These are phyloP conservation scores for Lithobates sylvaticus DNA, from an alignment of 2,797 vertebrate genomes.

Conservation along the genomic window DNA sequence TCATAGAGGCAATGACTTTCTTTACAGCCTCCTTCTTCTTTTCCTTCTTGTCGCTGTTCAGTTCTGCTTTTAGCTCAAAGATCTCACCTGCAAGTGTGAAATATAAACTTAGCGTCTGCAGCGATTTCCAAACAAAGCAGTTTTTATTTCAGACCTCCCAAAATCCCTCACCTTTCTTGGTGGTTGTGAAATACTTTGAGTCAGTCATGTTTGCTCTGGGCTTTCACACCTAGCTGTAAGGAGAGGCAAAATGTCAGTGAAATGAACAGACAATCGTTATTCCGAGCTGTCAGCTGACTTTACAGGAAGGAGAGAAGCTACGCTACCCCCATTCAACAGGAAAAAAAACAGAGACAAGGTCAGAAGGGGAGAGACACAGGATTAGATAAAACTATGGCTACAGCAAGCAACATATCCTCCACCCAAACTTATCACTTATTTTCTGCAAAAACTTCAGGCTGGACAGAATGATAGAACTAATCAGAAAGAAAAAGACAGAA, in stretches of 20 bases:
- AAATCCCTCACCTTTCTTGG: constrained; percentile 90
- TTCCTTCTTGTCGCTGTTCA: constrained; percentile 99
- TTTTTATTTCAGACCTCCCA: neutral
- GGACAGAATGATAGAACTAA: too few species aligned
- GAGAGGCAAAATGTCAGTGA: constrained; percentile 1
- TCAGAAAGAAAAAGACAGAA: neutral
- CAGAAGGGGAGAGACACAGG: constrained; percentile 31
- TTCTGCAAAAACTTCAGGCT: neutral
- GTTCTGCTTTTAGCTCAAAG: constrained; percentile 96
- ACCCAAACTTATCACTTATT: neutral
- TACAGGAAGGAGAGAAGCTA: constrained; percentile 27
- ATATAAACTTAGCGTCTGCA: constrained; percentile 14
- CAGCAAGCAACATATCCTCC: neutral
- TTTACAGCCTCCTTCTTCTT: constrained; percentile 99
- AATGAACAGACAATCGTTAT: neutral
- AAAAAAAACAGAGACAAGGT: constrained; percentile 40
- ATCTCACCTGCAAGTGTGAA: constrained; percentile 86
- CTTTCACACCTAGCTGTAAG: constrained; percentile 73
- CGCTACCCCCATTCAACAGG: constrained; percentile 49
- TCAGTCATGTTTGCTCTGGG: constrained; percentile 94
- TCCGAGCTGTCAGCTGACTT: accelerated
- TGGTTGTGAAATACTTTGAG: constrained; percentile 98
- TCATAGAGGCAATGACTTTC: constrained; percentile 99
- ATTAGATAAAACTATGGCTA: neutral
- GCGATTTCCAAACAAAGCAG: neutral